Conservation (phyloP, 2,888 invertebrate genomes). For the Drosophila pseudotakahashii region DNA sequence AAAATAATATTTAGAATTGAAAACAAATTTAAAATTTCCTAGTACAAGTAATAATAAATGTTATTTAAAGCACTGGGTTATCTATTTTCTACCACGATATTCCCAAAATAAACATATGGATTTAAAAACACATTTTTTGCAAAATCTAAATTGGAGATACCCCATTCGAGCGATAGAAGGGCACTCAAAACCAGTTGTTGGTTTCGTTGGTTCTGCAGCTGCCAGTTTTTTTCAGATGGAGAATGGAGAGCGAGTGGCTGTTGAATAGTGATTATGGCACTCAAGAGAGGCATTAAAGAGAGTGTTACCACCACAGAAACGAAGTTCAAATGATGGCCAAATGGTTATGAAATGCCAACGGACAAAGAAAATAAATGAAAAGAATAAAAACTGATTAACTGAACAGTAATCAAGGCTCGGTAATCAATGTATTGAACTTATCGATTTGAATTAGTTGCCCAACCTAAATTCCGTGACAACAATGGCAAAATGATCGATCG, state of each 20-base stretch:
- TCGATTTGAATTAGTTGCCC: conserved; percentile 54
- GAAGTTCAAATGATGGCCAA: conserved; percentile 19
- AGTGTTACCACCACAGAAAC: conserved; percentile 11
- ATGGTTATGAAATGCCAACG: conserved; percentile 42
- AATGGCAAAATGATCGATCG: conserved; percentile 68
- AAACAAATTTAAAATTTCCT: too few species aligned
- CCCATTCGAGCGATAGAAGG: conserved; percentile 26
- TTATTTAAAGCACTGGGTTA: too few species aligned
- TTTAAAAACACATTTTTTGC: neutral
- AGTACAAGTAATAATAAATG: too few species aligned
- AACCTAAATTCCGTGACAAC: conserved; percentile 70
- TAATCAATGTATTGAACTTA: conserved; percentile 50
- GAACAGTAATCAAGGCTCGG: conserved; percentile 23
- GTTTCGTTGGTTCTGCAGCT: conserved; percentile 62
- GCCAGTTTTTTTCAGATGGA: conserved; percentile 55
- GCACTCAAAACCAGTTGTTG: conserved; percentile 71
- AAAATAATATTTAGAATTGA: too few species aligned
- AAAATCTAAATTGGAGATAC: conserved; percentile 15
- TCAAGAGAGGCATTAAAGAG: conserved; percentile 50
- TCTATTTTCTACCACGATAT: neutral
- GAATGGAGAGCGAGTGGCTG: conserved; percentile 29
- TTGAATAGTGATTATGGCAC: conserved; percentile 38
- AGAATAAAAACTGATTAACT: conserved; percentile 46
- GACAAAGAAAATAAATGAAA: conserved; percentile 3
- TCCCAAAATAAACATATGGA: neutral